These are phyloP conservation scores for Tylochromis polylepis DNA, from an alignment of 2,113 vertebrate species.

Conservation along the genomic window DNA sequence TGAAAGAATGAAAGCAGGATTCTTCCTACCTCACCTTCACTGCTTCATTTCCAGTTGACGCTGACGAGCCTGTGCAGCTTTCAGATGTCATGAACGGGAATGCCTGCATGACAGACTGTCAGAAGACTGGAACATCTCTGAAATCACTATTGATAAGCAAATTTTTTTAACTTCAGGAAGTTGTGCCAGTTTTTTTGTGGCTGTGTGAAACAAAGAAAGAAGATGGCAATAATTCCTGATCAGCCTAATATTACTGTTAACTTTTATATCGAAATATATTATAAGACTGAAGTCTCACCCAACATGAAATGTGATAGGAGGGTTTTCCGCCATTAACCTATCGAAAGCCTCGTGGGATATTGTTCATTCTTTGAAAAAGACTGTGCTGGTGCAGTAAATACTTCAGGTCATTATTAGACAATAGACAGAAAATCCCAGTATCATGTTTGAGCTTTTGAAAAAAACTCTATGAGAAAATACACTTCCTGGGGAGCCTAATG, in stretches of 20 bases:
- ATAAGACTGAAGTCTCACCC: not conserved
- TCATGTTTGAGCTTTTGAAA: conserved; percentile 1
- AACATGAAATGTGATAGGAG: not conserved
- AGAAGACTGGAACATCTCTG: not conserved
- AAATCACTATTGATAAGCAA: not conserved
- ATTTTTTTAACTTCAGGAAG: not conserved
- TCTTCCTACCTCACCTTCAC: not conserved
- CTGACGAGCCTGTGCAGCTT: conserved; percentile 21
- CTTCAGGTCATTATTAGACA: not conserved
- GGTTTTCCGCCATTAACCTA: not conserved
- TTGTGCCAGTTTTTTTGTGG: not conserved
- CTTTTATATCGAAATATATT: not conserved
- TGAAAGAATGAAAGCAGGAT: not conserved
- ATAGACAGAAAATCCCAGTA: not conserved
- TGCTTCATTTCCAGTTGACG: not conserved
- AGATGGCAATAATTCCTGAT: not conserved
- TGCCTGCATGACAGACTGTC: not conserved
- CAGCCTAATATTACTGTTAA: not conserved
- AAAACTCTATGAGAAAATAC: not conserved
- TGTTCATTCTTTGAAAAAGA: not conserved
- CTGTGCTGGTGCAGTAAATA: not conserved
- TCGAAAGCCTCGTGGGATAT: not conserved
- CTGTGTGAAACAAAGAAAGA: not conserved
- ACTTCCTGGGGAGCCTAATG: conserved; percentile 1
- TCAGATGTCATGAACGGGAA: not conserved